Base-by-base conservation (phyloP, 2,797 vertebrate genomes). In the Chelon auratus region DNA sequence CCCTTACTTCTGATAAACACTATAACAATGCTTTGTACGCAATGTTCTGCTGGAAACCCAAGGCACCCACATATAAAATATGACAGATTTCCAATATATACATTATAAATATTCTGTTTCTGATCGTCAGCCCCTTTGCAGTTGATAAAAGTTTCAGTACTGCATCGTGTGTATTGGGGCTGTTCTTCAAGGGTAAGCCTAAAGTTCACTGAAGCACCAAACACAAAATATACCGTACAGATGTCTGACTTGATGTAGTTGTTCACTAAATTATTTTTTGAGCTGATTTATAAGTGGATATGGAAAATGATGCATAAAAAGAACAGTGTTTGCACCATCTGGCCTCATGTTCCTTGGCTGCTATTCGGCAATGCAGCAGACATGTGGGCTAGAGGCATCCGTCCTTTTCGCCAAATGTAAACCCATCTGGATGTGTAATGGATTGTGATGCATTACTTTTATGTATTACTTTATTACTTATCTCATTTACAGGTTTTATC, bases 321-420 rank as follows among this genome's bases (percentile, higher is more conserved):
- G 54, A 79, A 47, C 39, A 72, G 66, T 30, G 43, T 70, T 81
- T 62, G 60, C 60, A 80, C 80, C 82, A 87, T 87, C 80, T 86
- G 83, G 68, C 36, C 58, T 63, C 51, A 52, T 75, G 78, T 70
- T 84, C 55, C 22, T 74, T 83, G 77, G 81, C 83, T 70, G 64
- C 69, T 45, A 60, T 75, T 72, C 12, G 47, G 57, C 52, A 22
- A 26, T 74, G 61, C 45, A 81, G 65, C 55, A 54, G 40, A 78
- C 67, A 85, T 68, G 68, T 75, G 70, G 52, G 68, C 59, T 65
- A 55, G 75, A 83, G 40, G 52, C 40, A 71, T 68, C 33, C 39
- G 51, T 62, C 40, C 24, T 62, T 71, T 26, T 71, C 63, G 65
- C 71, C 68, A 87, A 86, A 82, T 72, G 60, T 66, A 72, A 84